Percentiles rank a stretch among this genome's conserved stretches.
Evolutionary conservation across 1,140 invertebrate genomes (phyloP).

Genomic region (Protaetia brevitarsis): DNA sequence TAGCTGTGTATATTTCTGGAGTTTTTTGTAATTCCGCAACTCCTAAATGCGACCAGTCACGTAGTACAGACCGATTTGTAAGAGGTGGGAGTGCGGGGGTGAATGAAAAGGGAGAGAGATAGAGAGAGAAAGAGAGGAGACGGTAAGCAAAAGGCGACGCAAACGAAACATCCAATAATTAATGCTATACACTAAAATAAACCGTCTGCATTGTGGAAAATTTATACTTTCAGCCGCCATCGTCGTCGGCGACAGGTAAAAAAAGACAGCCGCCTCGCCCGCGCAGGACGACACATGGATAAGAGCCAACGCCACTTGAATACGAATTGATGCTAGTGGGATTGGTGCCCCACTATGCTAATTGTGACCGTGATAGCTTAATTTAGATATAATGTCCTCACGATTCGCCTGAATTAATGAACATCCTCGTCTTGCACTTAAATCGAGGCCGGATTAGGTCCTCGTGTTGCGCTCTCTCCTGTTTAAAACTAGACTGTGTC

Average conservation of each 20-base stretch:
- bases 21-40: constrained; percentile 5
- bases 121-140: too few relatives aligned
- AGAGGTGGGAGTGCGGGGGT: too few relatives aligned
- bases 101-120: too few relatives aligned
- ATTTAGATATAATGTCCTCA: constrained; percentile 29
- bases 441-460: constrained; percentile 26
- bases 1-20: constrained; percentile 8
- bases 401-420: constrained; percentile 27
- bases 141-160: background rate
- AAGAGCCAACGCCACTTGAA: constrained; percentile 15
- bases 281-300: background rate
- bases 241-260: constrained; percentile 6
- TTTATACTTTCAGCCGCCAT: constrained; percentile 14
- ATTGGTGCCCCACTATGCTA: constrained; percentile 25
- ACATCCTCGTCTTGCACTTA: constrained; percentile 26
- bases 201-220: background rate
- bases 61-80: too few relatives aligned
- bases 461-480: constrained; percentile 1
- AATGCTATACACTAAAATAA: constrained; percentile 11
- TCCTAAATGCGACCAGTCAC: constrained; percentile 1
- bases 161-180: constrained; percentile 10
- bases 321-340: constrained; percentile 10
- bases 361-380: constrained; percentile 28
- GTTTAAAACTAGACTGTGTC: constrained; percentile 16
- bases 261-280: background rate